A percentile compares a stretch with the other conserved stretches of the same genome.
These are phyloP conservation scores for Drosophila mercatorum DNA, from an alignment of 2,888 invertebrate genomes.

Conservation along the genomic window DNA sequence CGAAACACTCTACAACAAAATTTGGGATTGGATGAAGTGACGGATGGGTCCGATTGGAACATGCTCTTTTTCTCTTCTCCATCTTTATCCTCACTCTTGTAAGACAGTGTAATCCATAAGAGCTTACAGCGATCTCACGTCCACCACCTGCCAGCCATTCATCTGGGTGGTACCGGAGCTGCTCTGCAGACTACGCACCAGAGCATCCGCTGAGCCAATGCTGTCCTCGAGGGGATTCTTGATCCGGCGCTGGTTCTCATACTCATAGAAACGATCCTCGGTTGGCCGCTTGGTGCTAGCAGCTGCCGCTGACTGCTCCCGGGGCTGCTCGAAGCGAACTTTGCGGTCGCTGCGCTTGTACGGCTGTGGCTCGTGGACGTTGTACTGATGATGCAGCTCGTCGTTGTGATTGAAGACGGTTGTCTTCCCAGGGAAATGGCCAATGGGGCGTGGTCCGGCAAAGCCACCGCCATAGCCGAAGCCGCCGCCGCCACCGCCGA, in stretches of 20 bases:
- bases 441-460: constrained; percentile 55
- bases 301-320: constrained; percentile 51
- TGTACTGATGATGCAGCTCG: constrained; percentile 73
- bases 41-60: too few relatives aligned
- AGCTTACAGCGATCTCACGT: constrained; percentile 61
- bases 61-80: background rate
- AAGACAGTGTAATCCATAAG: background rate
- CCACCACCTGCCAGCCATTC: constrained; percentile 77
- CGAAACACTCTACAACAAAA: constrained; percentile 4
- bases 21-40: background rate
- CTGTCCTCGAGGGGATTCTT: constrained; percentile 64
- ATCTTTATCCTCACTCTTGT: background rate
- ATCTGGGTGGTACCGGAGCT: constrained; percentile 40
- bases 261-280: constrained; percentile 83
- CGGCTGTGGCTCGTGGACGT: constrained; percentile 67
- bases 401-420: constrained; percentile 70
- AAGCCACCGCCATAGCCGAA: constrained; percentile 54
- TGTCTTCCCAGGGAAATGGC: constrained; percentile 77
- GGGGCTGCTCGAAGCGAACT: constrained; percentile 75
- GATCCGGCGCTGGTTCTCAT: constrained; percentile 74
- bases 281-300: constrained; percentile 29
- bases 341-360: constrained; percentile 82
- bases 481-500: constrained; percentile 46
- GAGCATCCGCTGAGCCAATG: constrained; percentile 34
- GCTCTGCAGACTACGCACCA: constrained; percentile 61